These are phyloP conservation scores for Lytechinus variegatus DNA, from an alignment of 35 echinoderm and acorn worm species.

Conservation along the genomic window DNA sequence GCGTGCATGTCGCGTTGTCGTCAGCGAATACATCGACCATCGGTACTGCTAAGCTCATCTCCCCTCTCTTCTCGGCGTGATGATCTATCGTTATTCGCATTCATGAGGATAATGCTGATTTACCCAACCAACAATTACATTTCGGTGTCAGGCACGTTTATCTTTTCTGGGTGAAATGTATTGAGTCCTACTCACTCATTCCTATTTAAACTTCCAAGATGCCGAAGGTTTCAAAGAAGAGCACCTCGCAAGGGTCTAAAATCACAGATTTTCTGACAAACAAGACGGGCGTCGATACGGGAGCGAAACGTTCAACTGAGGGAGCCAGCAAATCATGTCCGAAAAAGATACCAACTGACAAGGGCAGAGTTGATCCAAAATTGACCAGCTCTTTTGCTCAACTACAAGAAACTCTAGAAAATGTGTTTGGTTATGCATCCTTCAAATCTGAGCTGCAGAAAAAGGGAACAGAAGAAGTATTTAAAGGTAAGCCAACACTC, in stretches of 20 bases:
- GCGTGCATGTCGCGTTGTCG: no score
- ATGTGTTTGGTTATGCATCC: background rate
- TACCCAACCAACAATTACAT: no score
- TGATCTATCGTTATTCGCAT: no score
- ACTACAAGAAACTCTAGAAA: background rate
- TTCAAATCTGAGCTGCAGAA: slow-evolving; percentile 29
- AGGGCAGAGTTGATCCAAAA: background rate
- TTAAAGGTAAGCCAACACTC: slow-evolving; percentile 12
- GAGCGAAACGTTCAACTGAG: background rate
- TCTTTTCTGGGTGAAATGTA: no score
- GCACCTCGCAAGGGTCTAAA: background rate
- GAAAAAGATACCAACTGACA: background rate
- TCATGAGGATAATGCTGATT: no score
- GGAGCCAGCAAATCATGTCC: background rate
- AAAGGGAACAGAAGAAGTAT: slow-evolving; percentile 19
- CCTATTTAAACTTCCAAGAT: background rate
- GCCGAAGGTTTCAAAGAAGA: slow-evolving; percentile 32
- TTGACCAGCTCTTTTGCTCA: background rate
- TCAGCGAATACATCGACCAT: no score
- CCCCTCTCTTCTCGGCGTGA: no score
- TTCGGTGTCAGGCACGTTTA: no score
- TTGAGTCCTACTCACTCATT: no score
- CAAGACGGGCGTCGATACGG: background rate
- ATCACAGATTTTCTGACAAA: slow-evolving; percentile 28
- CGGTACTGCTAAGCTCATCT: no score